Conservation (phyloP, 2,113 vertebrate species). For the Pan troglodytes region NHGRI_mPanTro3-v2.1_pri NC_072421.2:86841501-86842000, state of each 20-base stretch:
- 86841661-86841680: not conserved
- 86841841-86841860: not conserved
- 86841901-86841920: not conserved
- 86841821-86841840: not conserved
- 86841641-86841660: not conserved
- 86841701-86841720: not conserved
- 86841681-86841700: not conserved
- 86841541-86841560: not conserved
- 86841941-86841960: not conserved
- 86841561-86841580: not conserved
- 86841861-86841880: not conserved
- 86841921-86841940: not conserved
- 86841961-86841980: not conserved
- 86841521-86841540: not conserved
- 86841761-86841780: not conserved
- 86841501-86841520: not conserved
- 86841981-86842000: not conserved
- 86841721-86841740: not conserved
- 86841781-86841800: not conserved
- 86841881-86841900: not conserved
- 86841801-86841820: not conserved
- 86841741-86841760: not conserved
- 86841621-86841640: not conserved
- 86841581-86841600: not conserved
- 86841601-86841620: not conserved